Base-by-base conservation (phyloP, 2,113 vertebrate species). In the Coptodon bakossiorum region DNA sequence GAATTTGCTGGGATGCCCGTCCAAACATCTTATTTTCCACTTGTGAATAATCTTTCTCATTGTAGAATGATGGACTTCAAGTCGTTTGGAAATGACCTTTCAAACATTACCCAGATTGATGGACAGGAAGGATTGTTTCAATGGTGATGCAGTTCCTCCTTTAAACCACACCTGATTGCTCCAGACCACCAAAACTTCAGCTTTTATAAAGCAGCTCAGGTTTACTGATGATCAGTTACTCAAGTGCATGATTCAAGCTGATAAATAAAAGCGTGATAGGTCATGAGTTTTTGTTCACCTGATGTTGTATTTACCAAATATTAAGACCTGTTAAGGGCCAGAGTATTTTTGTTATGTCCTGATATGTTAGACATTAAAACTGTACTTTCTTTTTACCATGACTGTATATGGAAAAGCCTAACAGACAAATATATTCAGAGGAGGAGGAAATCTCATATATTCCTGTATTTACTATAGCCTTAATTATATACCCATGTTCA, bases 81-180 rank as follows among this genome's bases (percentile, higher is more conserved):
- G 10, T 45, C 6, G 2, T 68, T 68, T 68, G 36, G 12, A 24
- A 68, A 68, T 2, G 2, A 2, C 7, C 36, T 22, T 40, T 14
- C 40, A 40, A 40, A 24, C 36, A 40, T 43, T 13, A 66, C 61
- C 4, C n/a, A 40, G 36, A 68, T 9, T 3, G 36, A 40, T 40
- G 63, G 1, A 68, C n/a, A 14, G 0, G 0, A 68, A 68, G 7
- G 12, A 68, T 14, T 24, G 36, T 36, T 1, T 68, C 63, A 68
- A 0, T 40, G 12, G 19, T 68, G 63, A 68, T 24, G 63, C 3
- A 68, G 6, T 6, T 71, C 12, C 1, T 1, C 66, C 1, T 68
- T 71, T 24, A 71, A 71, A 40, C 7, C n/a, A 71, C 36, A 71
- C 66, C 66, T 16, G 66, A 71, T 43, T 43, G 66, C 66, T 71